Evolutionary conservation across 2,888 invertebrate species (phyloP).

Genomic region (Rhodophaea formosa): DNA sequence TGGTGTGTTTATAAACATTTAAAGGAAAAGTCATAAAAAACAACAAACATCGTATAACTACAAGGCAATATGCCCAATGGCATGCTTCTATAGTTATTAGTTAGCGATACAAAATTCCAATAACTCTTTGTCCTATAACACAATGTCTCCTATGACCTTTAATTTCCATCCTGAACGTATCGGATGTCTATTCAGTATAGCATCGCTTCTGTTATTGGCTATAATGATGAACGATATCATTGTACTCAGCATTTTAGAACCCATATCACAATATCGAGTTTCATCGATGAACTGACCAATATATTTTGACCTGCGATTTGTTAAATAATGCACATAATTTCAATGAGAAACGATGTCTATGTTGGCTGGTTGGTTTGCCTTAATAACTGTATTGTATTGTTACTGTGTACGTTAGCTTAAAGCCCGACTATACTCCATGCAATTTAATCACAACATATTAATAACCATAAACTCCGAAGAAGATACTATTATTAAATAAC

Average conservation of each 20-base stretch:
- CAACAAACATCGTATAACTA: too few species aligned
- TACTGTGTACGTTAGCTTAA: slow-evolving; percentile 5
- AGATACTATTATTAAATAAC: too few species aligned
- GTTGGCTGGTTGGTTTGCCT: slow-evolving; percentile 29
- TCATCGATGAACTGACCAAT: slow-evolving; percentile 15
- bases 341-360: slow-evolving; percentile 23
- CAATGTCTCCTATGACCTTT: background rate
- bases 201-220: slow-evolving; percentile 10
- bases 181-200: background rate
- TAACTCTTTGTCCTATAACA: background rate
- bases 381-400: slow-evolving; percentile 52
- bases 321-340: background rate
- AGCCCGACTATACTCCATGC: background rate
- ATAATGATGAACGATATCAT: slow-evolving; percentile 14
- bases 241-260: slow-evolving; percentile 21
- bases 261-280: slow-evolving; percentile 27
- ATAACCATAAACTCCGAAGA: too few species aligned
- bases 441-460: background rate
- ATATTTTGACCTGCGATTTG: slow-evolving; percentile 9
- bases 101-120: background rate
- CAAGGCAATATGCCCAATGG: too few species aligned
- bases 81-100: too few species aligned
- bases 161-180: background rate
- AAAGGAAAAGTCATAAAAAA: too few species aligned
- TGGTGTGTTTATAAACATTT: too few species aligned